A percentile compares a stretch with the other conserved stretches of the same genome.
Conservation (phyloP, 1,140 invertebrate genomes). For the Panagrolaimus sp. region DNA sequence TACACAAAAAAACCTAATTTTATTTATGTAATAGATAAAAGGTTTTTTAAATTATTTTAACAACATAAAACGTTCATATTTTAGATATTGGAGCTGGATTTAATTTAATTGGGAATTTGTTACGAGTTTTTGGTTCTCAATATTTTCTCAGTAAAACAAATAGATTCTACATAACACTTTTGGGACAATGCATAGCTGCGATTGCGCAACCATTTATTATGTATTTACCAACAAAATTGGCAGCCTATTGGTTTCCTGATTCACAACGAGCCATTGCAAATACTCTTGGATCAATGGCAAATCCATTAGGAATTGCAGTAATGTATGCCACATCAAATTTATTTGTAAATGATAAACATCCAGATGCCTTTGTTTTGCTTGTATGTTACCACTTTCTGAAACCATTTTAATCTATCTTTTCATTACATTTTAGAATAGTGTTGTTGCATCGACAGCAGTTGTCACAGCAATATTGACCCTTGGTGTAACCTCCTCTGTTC, state of each 20-base stretch:
- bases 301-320: constrained; percentile 53
- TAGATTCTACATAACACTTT: constrained; percentile 46
- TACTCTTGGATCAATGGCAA: constrained; percentile 55
- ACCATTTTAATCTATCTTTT: too few relatives aligned
- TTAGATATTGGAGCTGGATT: constrained; percentile 60
- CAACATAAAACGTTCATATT: too few relatives aligned
- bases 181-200: constrained; percentile 55
- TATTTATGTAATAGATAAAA: too few relatives aligned
- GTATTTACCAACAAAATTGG: constrained; percentile 57
- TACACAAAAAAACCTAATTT: too few relatives aligned
- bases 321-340: constrained; percentile 51
- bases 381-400: too few relatives aligned
- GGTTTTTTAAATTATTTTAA: too few relatives aligned
- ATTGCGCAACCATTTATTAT: constrained; percentile 57
- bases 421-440: constrained; percentile 33
- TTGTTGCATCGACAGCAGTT: constrained; percentile 28
- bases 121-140: constrained; percentile 58
- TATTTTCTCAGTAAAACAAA: constrained; percentile 28
- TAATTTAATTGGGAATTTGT: constrained; percentile 60
- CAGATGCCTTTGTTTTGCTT: constrained; percentile 35
- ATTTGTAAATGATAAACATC: constrained; percentile 36
- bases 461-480: constrained; percentile 28
- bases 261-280: constrained; percentile 55
- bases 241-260: constrained; percentile 54
- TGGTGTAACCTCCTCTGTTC: constrained; percentile 37